A percentile compares a stretch with the other conserved stretches of the same genome.
Conservation (phyloP, 2,797 vertebrate genomes). For the Cryptoblepharus egeriae region DNA sequence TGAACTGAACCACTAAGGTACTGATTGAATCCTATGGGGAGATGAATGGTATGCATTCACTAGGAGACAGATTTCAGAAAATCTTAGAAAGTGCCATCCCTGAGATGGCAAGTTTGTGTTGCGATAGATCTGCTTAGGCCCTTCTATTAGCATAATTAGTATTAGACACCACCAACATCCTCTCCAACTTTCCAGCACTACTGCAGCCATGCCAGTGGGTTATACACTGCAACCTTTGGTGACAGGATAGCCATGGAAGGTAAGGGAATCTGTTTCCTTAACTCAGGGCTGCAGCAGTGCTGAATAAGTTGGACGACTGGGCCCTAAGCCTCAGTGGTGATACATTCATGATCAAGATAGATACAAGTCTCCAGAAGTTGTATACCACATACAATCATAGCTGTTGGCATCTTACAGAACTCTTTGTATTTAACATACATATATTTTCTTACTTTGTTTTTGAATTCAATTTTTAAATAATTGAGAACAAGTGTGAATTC, state of each 20-base stretch:
- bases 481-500: not conserved
- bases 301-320: too few species aligned
- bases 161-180: not conserved
- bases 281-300: not conserved
- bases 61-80: not conserved
- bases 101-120: not conserved
- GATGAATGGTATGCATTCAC: not conserved
- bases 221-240: too few species aligned
- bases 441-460: not conserved
- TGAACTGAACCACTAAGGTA: not conserved
- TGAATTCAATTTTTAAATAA: not conserved
- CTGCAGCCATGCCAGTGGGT: too few species aligned
- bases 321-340: too few species aligned
- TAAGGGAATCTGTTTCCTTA: too few species aligned
- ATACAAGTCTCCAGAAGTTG: not conserved
- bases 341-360: not conserved
- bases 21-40: not conserved
- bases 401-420: not conserved
- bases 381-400: not conserved
- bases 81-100: not conserved
- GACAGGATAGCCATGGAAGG: too few species aligned
- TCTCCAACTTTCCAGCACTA: too few species aligned
- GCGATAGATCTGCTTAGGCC: not conserved
- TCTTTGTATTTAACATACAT: not conserved
- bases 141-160: not conserved